Evolutionary conservation across 2,797 vertebrate species (phyloP), one percentile per base, ranked within the genome.

Genomic region (Neomorphus geoffroyi): DNA sequence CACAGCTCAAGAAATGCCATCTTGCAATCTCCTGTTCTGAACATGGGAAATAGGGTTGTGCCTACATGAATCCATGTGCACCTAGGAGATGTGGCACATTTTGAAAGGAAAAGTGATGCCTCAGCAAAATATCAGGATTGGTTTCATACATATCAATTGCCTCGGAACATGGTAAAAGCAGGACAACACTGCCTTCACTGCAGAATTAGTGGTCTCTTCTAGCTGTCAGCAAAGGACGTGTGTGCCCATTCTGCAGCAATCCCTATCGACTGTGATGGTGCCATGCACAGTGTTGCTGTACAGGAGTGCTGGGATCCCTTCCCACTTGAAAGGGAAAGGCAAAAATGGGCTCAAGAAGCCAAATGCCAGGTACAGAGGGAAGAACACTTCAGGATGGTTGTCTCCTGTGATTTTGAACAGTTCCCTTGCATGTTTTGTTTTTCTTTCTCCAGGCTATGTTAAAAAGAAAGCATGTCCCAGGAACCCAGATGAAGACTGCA

Each of bases 381-480:
- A 13, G 56, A 48, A 26, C 37, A 8, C 35, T 37, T 82, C 30
- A 37, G 50, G 22, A 7, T 62, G 53, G 6, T 64, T 78, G 41
- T 77, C 45, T 88, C 18, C 33, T 66, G 18, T n/a, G 22, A 24
- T 71, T 80, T 48, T 67, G 39, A 30, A n/a, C 16, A 13, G 11
- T 3, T 50, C 13, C 48, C 37, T 43, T 65, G 17, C n/a, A 13
- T 45, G 7, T 81, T 78, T 72, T 66, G 32, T 7, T 24, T 45
- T 86, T 53, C 15, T 53, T 65, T 41, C 30, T 60, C n/a, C 86
- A 98, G 98, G 93, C 18, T 83, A 26, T n/a, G 46, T 54, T 26
- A 72, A 90, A 7, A 86, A 50, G 67, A 93, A 41, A 62, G 28
- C 19, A 1, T 98, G 98, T 78, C 97, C 97, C 5, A 80, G 0